Evolutionary conservation across 2,888 invertebrate genomes (phyloP), one percentile per base, ranked within the genome.

Genomic region (Lacanobia oleracea): DNA sequence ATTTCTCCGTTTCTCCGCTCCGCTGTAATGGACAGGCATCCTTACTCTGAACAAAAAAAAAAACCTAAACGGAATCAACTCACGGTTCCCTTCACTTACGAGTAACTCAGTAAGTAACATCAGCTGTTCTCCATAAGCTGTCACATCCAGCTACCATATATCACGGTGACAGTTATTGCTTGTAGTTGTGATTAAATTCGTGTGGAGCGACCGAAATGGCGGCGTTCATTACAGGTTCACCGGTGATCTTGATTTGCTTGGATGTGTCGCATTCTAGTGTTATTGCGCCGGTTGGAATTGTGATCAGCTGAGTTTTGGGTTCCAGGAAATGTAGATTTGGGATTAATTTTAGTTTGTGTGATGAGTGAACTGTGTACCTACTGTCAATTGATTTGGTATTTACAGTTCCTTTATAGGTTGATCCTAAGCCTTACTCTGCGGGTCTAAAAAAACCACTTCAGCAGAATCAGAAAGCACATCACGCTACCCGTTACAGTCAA

Each of bases 221-320:
- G 54, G 59, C 66, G 68, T 82, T 80, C 73, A 82, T 82, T 82
- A 79, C 79, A 69, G 59, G 62, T 37, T 73, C 68, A 79, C 83
- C 27, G 79, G 56, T 82, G 79, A 79, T 82, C 79, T 74, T 82
- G 82, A 82, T 80, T 82, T 79, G 67, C 62, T 60, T 51, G 45
- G 16, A 68, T 68, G 40, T 77, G 64, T 48, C 27, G 16, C 77
- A 66, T 40, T 67, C 37, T 53, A n/a, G 45, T 45, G 45, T 14
- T 18, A 9, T 8, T 53, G 60, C 6, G 12, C 3, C 7, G 23
- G 60, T 23, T 48, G 23, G 33, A 18, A 18, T 59, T 40, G 53
- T 33, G 16, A 57, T 51, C 14, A 59, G 48, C 40, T 51, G 33
- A 14, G 10, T 33, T 69, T 48, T n/a, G 8, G 14, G 23, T 48